A percentile compares a stretch with the other conserved stretches of the same genome.
Conservation (phyloP, 2,113 vertebrate genomes). For the Stigmatopora argus region DNA sequence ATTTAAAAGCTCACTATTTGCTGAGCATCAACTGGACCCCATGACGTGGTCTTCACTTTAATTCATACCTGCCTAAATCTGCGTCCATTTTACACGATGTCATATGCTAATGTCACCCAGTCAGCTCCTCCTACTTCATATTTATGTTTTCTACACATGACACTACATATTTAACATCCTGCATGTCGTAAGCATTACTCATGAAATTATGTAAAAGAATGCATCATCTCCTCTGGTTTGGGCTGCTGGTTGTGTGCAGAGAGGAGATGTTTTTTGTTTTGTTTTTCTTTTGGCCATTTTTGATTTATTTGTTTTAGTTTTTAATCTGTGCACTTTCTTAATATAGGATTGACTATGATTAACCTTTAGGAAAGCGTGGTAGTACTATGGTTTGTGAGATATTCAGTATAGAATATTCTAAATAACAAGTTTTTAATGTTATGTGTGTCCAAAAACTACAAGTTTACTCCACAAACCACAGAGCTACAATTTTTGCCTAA, state of each 20-base stretch:
- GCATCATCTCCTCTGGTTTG: constrained; percentile 23
- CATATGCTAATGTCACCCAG: constrained; percentile 55
- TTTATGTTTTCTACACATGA: constrained; percentile 34
- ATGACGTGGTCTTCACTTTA: constrained; percentile 36
- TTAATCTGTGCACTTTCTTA: constrained; percentile 92
- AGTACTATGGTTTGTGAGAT: constrained; percentile 75
- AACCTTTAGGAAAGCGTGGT: constrained; percentile 73
- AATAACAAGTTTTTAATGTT: constrained; percentile 26
- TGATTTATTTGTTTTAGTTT: constrained; percentile 55
- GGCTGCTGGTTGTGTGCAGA: constrained; percentile 40
- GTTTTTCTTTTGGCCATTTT: constrained; percentile 43
- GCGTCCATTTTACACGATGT: constrained; percentile 53
- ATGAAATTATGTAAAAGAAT: constrained; percentile 58
- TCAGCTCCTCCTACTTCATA: constrained; percentile 66
- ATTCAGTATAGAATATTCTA: constrained; percentile 40
- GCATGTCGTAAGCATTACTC: constrained; percentile 59
- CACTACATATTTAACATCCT: constrained; percentile 49
- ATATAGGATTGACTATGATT: constrained; percentile 76
- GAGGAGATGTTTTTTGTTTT: constrained; percentile 28
- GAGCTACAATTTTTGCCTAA: constrained; percentile 70
- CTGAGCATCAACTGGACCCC: constrained; percentile 42
- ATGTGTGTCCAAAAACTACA: constrained; percentile 46
- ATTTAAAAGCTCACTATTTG: constrained; percentile 33
- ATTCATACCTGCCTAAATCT: constrained; percentile 50
- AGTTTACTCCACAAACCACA: constrained; percentile 62